Conservation (phyloP, 2,113 vertebrate genomes). For the Ochotona princeps region DNA sequence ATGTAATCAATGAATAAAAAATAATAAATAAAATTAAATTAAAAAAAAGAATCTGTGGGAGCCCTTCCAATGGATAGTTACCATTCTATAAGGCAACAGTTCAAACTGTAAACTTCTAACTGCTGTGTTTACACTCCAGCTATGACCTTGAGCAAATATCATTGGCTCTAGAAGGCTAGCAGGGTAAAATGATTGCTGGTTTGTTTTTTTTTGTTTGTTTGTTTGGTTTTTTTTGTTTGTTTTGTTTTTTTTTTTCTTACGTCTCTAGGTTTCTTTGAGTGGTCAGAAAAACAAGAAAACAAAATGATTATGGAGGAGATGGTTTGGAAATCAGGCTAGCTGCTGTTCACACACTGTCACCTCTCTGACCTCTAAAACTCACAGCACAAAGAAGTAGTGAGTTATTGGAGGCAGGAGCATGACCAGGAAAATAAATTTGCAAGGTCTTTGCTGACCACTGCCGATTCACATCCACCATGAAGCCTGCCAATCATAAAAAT, state of each 20-base stretch:
- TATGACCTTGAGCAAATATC: neutral
- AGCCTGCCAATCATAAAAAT: slow-evolving; percentile 75
- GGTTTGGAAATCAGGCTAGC: neutral
- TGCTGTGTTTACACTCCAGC: neutral
- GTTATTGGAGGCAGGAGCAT: slow-evolving; percentile 54
- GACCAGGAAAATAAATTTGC: slow-evolving; percentile 72
- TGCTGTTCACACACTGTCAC: neutral
- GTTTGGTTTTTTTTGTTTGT: no score
- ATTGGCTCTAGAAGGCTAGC: neutral
- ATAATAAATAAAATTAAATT: no score
- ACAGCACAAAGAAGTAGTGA: slow-evolving; percentile 34
- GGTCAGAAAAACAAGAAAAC: neutral
- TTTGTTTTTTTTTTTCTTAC: neutral
- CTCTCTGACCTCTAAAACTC: slow-evolving; percentile 72
- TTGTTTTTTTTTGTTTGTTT: no score
- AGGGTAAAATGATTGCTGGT: neutral
- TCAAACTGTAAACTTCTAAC: neutral
- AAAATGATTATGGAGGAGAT: slow-evolving; percentile 7
- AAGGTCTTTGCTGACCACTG: slow-evolving; percentile 73
- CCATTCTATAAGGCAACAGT: neutral
- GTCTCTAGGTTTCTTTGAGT: neutral
- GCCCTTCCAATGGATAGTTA: neutral
- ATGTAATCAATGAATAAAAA: no score
- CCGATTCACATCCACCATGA: slow-evolving; percentile 49
- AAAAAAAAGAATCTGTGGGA: neutral